Evolutionary conservation across 2,888 invertebrate genomes (phyloP), one percentile per base, ranked within the genome.

Genomic region (Drosophila percnosoma): DNA sequence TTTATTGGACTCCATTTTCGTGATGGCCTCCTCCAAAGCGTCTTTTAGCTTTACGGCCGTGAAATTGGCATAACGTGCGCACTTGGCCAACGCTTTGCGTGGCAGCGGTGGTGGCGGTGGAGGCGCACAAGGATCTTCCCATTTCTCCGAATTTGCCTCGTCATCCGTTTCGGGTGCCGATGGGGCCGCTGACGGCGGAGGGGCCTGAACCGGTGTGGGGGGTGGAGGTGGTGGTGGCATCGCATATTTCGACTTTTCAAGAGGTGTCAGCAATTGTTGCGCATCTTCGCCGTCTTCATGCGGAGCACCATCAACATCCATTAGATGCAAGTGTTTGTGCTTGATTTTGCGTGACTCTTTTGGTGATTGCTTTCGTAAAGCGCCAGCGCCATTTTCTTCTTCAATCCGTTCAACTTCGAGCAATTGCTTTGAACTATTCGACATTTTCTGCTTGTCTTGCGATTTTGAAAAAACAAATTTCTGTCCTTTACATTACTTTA

Each of bases 321-420:
- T 49, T 29, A 73, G 51, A 29, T 73, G 48, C n/a, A 76, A 64
- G 38, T 72, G 72, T 48, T 75, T 80, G 24, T 57, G 71, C 11
- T 75, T 66, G 21, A 58, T 33, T 68, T 77, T 71, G 21, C 73
- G 69, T 68, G 75, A 75, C 38, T 73, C 69, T 54, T 68, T 75
- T 55, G 80, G 71, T 24, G 60, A 75, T 68, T 59, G 65, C 69
- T 54, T 72, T 59, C 79, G 68, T 60, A 84, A 75, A 75, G 90
- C 90, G 87, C 89, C 90, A 79, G 89, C 91, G 91, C 91, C 91
- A 91, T 90, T 91, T 91, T 91, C 85, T 84, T 90, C 81, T 68
- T 67, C 40, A 59, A 70, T 68, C 68, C 54, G n/a, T 49, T 73
- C 59, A 69, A 31, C 48, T 65, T 87, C 82, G 53, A 80, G 75